Evolutionary conservation across 92 coral and sea anemone genomes (phyloP), one percentile per base, ranked within the genome.

Genomic region (Pocillopora grandis): DNA sequence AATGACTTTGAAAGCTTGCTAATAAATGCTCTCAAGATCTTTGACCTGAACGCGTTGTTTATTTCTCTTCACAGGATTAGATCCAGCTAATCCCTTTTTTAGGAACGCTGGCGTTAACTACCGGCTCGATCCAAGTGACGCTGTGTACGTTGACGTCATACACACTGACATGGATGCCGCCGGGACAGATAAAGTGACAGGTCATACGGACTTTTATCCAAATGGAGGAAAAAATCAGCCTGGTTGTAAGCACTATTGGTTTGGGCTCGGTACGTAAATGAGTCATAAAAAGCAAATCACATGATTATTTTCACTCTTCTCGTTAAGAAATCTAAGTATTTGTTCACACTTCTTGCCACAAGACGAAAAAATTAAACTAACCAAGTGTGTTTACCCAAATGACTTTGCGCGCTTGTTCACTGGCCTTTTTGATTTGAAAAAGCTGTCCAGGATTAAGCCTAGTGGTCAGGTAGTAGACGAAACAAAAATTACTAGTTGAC

Each of bases 191-290:
- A 63, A 75, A 5, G 5, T 49, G 7, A 65, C 86, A 42, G 95
- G 98, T n/a, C 90, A 94, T 63, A 73, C 76, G 49, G 98, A 94
- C 63, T 94, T 94, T 79, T 94, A 82, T 48, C 94, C 95, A 14
- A 94, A 94, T 72, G 98, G 95, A 12, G 98, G 98, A 1, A 35
- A 69, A 16, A 68, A 67, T 7, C 98, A 94, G 83, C 85, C 88
- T 5, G 84, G 93, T 20, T 88, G 92, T 23, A 49, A 18, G 2
- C 49, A 64, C 56, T 0, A 10, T 6, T 33, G 12, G 37, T 20
- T 8, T n/a, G 14, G 9, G 23, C 10, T 64, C 16, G 2, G 31
- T 19, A 62, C n/a, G 10, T 19, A 11, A 27, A 20, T 64, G 1
- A 64, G 68, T 6, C 2, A 64, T 21, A 9, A 66, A n/a, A 66